Conservation (phyloP, 2,113 vertebrate genomes). For the Sceloporus tristichus region DNA sequence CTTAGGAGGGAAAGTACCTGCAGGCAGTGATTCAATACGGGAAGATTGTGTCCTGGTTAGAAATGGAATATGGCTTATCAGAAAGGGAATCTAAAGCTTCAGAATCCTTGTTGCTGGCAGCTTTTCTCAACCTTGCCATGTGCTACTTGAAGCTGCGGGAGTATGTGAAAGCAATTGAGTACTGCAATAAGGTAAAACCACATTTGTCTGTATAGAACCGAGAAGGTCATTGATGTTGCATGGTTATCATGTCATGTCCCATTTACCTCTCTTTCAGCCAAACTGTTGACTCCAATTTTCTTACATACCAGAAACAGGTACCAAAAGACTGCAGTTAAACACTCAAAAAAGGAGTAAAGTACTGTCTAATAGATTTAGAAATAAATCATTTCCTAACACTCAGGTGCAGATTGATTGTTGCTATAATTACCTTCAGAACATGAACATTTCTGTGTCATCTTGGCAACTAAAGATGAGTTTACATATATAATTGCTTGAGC, state of each 20-base stretch:
- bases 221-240: fast-evolving
- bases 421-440: neutral
- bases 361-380: neutral
- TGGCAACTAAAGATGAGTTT: neutral
- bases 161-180: slow-evolving; percentile 87
- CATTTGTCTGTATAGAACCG: fast-evolving
- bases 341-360: neutral
- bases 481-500: neutral
- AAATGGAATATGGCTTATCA: slow-evolving; percentile 89
- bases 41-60: slow-evolving; percentile 92
- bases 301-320: fast-evolving
- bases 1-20: slow-evolving; percentile 85
- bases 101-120: slow-evolving; percentile 83
- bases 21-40: slow-evolving; percentile 94
- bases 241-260: fast-evolving
- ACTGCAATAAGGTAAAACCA: slow-evolving; percentile 92
- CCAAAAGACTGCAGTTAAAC: neutral
- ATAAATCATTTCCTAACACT: neutral
- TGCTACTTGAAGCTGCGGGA: slow-evolving; percentile 92
- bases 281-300: fast-evolving
- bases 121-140: slow-evolving; percentile 94
- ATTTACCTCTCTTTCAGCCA: fast-evolving
- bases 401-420: neutral
- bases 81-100: slow-evolving; percentile 86
- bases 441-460: neutral